phyloP scores from a whole-genome alignment of 2,888 invertebrate genomes.

The Euzetes globulus region DNA sequence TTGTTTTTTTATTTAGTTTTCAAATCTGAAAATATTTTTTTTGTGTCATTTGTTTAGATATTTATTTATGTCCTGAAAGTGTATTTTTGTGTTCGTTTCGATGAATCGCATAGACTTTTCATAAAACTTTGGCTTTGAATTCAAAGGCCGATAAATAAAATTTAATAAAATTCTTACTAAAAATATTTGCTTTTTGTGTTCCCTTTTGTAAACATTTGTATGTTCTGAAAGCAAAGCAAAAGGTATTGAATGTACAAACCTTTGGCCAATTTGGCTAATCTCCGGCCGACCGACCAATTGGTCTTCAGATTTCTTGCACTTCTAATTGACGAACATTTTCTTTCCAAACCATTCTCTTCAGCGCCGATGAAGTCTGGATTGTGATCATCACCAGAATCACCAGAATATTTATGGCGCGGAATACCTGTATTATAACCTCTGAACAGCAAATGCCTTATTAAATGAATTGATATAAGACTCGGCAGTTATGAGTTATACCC shows the following conservation, averaged over 20 bases:
- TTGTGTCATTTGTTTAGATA: not conserved
- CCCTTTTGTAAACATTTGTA: not conserved
- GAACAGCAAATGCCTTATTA: not conserved
- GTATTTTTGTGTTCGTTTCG: not conserved
- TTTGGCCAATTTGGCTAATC: slow-evolving; percentile 88
- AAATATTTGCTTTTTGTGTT: not conserved
- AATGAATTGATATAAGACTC: not conserved
- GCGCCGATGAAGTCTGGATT: not conserved
- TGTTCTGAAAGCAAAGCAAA: not conserved
- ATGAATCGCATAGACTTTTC: not conserved
- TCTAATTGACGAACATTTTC: slow-evolving; percentile 16
- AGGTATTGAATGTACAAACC: not conserved
- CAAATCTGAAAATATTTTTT: not conserved
- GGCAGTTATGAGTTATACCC: slow-evolving; percentile 54
- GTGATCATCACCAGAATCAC: slow-evolving; percentile 22
- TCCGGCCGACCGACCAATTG: slow-evolving; percentile 84
- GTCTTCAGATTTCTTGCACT: slow-evolving; percentile 50
- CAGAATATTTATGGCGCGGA: slow-evolving; percentile 8
- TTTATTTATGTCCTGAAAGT: not conserved
- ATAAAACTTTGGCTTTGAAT: not conserved
- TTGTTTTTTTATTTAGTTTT: not conserved
- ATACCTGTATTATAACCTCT: not conserved
- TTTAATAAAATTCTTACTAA: not conserved
- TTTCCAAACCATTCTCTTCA: slow-evolving; percentile 21
- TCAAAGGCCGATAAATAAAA: not conserved